These are phyloP conservation scores for Metacarcinus magister DNA, from an alignment of 2,888 invertebrate genomes.

Conservation along the genomic window DNA sequence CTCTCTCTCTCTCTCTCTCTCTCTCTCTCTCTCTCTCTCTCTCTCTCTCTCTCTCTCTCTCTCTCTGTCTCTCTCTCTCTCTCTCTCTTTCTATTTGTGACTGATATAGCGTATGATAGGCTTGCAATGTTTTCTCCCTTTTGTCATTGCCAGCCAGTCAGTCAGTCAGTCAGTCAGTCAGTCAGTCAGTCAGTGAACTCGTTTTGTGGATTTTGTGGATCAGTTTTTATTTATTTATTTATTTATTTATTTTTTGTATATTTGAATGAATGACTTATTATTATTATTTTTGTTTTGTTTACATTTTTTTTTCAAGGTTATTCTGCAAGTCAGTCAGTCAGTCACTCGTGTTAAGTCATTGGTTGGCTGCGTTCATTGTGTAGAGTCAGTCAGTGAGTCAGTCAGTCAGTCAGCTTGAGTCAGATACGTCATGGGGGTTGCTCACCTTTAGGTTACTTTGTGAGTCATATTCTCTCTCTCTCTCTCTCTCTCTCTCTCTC, in stretches of 20 bases:
- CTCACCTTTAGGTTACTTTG: conserved; percentile 44
- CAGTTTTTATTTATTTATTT: no score
- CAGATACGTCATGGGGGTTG: neutral
- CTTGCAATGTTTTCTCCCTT: neutral
- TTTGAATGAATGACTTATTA: no score
- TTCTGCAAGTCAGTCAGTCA: no score
- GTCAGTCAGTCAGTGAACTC: neutral
- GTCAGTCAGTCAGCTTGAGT: neutral
- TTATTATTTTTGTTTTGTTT: no score
- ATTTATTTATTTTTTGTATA: no score
- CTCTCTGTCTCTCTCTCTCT: neutral
- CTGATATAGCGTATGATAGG: neutral
- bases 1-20: conserved; percentile 39
- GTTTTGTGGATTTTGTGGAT: no score
- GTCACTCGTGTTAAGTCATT: no score
- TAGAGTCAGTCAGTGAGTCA: neutral
- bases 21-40: neutral
- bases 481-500: conserved; percentile 44
- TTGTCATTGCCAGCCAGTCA: neutral
- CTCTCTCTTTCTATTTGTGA: neutral
- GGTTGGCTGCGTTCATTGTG: no score
- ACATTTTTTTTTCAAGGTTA: no score
- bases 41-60: conserved; percentile 36
- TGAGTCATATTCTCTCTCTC: neutral
- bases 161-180: neutral